Base-by-base conservation (phyloP, 2,888 invertebrate genomes). In the Lochmaea crataegi region DNA sequence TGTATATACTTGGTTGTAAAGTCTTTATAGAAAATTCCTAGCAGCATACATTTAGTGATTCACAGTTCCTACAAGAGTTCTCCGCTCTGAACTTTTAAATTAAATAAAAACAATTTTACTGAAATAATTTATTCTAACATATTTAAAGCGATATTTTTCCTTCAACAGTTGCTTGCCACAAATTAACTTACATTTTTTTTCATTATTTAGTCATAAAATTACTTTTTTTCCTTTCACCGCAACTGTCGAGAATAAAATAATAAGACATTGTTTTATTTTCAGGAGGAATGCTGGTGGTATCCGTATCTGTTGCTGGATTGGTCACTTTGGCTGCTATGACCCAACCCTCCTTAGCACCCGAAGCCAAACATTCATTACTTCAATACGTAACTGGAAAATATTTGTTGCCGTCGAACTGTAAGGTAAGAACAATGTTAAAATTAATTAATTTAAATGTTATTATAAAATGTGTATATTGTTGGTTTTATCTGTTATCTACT, bases 331-430 rank as follows among this genome's bases (percentile, higher is more conserved):
- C 95, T 72, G 96, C 95, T 82, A 95, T 96, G 94, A 96, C 96
- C 80, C 96, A 96, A 86, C 95, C 96, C 42, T 93, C 95, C 7
- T 88, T 96, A 80, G 94, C 95, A 68, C 94, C 95, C n/a, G 95
- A 95, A 87, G 95, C 96, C 71, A 94, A 96, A 84, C 94, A 95
- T 86, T 95, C 96, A 56, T 89, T 96, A 81, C 89, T 96, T 79
- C 96, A 96, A 85, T 96, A 95, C 87, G 95, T 97, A 74, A 96
- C 96, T 63, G 96, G 96, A 67, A 96, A 96, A 86, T 96, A 96
- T 88, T 89, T 96, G 74, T 90, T 96, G 77, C 95, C 96, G 53
- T 93, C 94, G 79, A 95, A 95, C 87, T 96, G 96, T 85, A 92
- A 91, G 86, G 86, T 86, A 78, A 73, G 72, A 10, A 42, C 0